Base-by-base conservation (phyloP, 2,797 vertebrate genomes). In the Vipera ursinii region DNA sequence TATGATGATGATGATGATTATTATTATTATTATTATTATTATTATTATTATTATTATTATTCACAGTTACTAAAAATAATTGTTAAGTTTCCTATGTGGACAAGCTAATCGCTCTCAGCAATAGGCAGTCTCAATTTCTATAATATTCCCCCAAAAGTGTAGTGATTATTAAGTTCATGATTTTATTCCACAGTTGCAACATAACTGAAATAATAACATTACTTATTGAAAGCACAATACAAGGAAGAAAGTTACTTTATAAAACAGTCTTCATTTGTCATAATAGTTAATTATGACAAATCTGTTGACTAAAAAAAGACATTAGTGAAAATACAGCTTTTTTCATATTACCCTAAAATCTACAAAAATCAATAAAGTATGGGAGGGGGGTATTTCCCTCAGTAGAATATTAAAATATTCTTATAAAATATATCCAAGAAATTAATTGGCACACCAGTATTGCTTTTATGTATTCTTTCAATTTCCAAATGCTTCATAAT, bases 331-430 rank as follows among this genome's bases (percentile, higher is more conserved):
- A 96, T 94, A 93, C 85, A 96, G 94, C 55, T 88, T 95, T 94
- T 0, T 1, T 93, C 93, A 96, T 96, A 95, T 96, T 95, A 95
- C 89, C 95, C 96, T 96, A 92, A 96, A 97, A 96, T 91, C 93
- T 28, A 96, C 95, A 96, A 97, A 97, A 97, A 93, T 61, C 94
- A 97, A 55, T 93, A 93, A 85, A 91, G 73, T 92, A 73, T 73
- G 15, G 69, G 69, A 20, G n/a, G n/a, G 14, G 65, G 6, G 0
- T 38, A 6, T 73, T 7, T 65, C 87, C 82, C 55, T 92, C 93
- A 96, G 87, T 86, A 94, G 0, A 12, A 86, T 59, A 93, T 15
- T 94, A 93, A 93, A 94, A 78, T 92, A 32, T 95, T 91, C 60
- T 82, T 48, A 93, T 93, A 93, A 63, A 93, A 90, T 65, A 91